Base-by-base conservation (phyloP, 2,797 vertebrate species). In the Amblyraja radiata region DNA sequence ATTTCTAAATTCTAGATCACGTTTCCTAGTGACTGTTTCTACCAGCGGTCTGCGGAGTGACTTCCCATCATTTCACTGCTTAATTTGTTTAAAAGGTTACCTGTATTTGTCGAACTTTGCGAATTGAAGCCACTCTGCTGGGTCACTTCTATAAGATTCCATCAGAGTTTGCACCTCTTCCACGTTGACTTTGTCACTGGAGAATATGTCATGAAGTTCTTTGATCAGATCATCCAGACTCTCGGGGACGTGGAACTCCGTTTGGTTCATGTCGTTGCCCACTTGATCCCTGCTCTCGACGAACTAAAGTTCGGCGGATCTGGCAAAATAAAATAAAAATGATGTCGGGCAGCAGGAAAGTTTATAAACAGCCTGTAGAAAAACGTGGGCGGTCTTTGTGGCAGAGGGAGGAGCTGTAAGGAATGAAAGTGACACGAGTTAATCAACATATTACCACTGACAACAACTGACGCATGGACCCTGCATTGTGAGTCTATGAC, bases 31-130 rank as follows among this genome's bases (percentile, higher is more conserved):
- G 65, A 73, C 6, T 73, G 16, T 6, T 21, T 23, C 71, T 23
- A 6, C 71, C 71, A 6, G 46, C 46, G 46, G 46, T n/a, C 54
- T 80, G 36, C 78, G 25, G 10, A 36, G 9, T 36, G 28, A 79
- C 77, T 36, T 10, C 81, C 23, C 7, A 16, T n/a, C 8, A 65
- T 36, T 28, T 36, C 21, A 1, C 1, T 7, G 32, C 18, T 73
- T 46, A 4, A 46, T 2, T 46, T 46, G 46, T 46, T 46, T 6
- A 74, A 46, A 73, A 28, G 10, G 39, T 96, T 97, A 99, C 98
- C 98, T 98, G 97, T 96, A 98, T 92, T 97, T 96, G 94, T 99
- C 98, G 95, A 97, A 98, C 94, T 97, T 97, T 4, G 98, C 98
- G 93, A 95, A 99, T 65, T 95, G 94, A 93, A 93, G 95, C 98